Evolutionary conservation across 2,113 vertebrate genomes (phyloP).

Genomic region (Festucalex cinctus): DNA sequence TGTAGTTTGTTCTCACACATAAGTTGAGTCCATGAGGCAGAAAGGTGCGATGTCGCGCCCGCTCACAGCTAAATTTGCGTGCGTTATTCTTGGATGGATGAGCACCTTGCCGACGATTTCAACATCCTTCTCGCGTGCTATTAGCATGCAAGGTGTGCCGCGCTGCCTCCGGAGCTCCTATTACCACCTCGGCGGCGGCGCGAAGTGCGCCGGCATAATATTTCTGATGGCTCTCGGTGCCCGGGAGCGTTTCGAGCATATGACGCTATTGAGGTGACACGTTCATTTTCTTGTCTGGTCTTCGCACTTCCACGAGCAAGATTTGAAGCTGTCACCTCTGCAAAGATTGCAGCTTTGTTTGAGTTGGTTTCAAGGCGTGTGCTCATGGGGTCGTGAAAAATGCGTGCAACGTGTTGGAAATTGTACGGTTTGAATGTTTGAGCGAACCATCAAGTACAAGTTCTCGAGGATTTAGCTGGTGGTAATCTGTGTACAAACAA

Average conservation of each 20-base stretch:
- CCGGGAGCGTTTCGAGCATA: slow-evolving; percentile 15
- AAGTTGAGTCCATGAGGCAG: background rate
- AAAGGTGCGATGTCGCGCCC: slow-evolving; percentile 29
- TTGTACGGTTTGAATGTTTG: no score
- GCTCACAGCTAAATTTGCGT: slow-evolving; percentile 35
- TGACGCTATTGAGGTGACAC: background rate
- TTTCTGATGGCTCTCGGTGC: slow-evolving; percentile 26
- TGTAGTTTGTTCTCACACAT: background rate
- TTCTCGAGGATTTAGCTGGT: no score
- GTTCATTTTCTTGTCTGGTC: background rate
- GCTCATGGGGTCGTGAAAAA: background rate
- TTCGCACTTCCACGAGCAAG: slow-evolving; percentile 4
- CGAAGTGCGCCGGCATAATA: slow-evolving; percentile 26
- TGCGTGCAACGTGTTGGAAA: background rate
- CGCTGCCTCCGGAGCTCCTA: slow-evolving; percentile 8
- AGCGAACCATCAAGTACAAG: no score
- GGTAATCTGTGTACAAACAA: no score
- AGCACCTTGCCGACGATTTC: slow-evolving; percentile 30
- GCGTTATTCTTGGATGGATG: slow-evolving; percentile 47
- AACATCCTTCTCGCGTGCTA: slow-evolving; percentile 36
- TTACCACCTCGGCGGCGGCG: slow-evolving; percentile 50
- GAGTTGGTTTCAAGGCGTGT: slow-evolving; percentile 25
- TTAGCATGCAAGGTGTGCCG: slow-evolving; percentile 34
- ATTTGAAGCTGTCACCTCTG: slow-evolving; percentile 35
- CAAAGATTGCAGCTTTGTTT: slow-evolving; percentile 33